These are phyloP conservation scores for Camelus dromedarius DNA, from an alignment of 2,113 vertebrate genomes.

Conservation along the genomic window DNA sequence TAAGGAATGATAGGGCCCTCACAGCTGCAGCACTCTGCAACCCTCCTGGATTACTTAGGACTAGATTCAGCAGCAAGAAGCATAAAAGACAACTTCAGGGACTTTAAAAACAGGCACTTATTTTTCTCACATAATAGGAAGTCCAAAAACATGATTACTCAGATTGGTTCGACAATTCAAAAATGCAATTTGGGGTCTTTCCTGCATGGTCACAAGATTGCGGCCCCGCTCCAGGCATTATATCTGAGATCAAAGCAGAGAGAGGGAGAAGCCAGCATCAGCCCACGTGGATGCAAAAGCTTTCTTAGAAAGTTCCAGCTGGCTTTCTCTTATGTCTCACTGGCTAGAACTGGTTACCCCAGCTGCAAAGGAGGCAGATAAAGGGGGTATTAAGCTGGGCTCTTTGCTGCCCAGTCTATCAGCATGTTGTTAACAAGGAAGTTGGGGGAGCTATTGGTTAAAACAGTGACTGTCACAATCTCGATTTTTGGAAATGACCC, in stretches of 20 bases:
- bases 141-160: background rate
- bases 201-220: background rate
- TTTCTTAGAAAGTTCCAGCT: background rate
- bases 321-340: background rate
- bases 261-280: background rate
- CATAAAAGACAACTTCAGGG: background rate
- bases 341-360: background rate
- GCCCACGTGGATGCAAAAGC: background rate
- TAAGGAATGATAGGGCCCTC: background rate
- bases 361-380: background rate
- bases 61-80: background rate
- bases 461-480: background rate
- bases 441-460: background rate
- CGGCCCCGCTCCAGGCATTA: background rate
- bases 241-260: background rate
- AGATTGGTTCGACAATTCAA: background rate
- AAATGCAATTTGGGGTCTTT: background rate
- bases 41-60: background rate
- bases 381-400: background rate
- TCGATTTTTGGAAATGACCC: background rate
- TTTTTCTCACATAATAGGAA: background rate
- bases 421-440: constrained; percentile 1
- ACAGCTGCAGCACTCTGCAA: background rate
- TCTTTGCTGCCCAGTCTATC: background rate
- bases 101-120: background rate